Evolutionary conservation across 2,113 vertebrate genomes (phyloP), one percentile per base, ranked within the genome.

Genomic region (Sitta europaea): DNA sequence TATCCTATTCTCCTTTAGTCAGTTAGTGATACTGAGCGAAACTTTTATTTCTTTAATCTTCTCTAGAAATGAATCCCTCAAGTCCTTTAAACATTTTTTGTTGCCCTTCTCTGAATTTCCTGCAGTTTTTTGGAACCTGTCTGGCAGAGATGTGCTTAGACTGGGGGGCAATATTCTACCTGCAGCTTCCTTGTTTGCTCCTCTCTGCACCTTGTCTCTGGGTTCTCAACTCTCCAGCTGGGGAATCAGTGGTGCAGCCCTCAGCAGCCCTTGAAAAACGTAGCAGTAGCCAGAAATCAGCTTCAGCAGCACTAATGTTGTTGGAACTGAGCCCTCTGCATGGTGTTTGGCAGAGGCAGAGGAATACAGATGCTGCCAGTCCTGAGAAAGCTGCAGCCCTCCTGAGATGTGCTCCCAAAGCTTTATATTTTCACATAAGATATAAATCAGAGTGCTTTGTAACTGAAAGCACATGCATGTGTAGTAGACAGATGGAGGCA

Each of bases 41-140:
- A 63, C 67, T 76, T 93, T 83, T 70, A 90, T 85, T 86, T 83
- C 47, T 86, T 91, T 88, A 73, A 90, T 91, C 58, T 94, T 80
- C 62, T 67, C 53, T 48, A n/a, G 43, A 92, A 94, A 95, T 76
- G 5, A 88, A 88, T 73, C 77, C 58, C 87, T 72, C 21, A 21
- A 62, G 58, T 62, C 50, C 62, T 82, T 90, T 78, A 68, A 93
- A 79, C 0, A 36, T 43, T 63, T 81, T 92, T 82, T 90, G 48
- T 62, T 92, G 58, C 28, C n/a, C 38, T 83, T 96, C 91, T 88
- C 55, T 59, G 36, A 90, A 83, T 83, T 80, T 92, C 28, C 35
- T 88, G n/a, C 47, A 59, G 67, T 83, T 70, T 88, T 1, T 63
- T 80, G 25, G 15, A 90, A 14, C 11, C 27, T 77, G 57, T 83